Evolutionary conservation across 1,140 invertebrate species (phyloP), one percentile per base, ranked within the genome.

Genomic region (Nymphalis io): DNA sequence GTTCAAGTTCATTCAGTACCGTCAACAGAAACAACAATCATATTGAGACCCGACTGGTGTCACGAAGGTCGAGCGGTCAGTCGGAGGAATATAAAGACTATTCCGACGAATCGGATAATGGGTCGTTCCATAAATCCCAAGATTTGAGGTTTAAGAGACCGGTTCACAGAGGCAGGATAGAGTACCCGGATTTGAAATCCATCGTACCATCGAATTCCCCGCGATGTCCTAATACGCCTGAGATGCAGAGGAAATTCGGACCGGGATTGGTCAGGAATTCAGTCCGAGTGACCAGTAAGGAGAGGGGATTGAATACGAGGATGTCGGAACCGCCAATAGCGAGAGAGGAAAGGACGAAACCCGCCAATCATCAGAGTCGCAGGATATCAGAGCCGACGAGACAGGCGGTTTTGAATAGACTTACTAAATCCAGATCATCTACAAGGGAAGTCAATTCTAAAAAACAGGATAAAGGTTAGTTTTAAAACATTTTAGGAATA

Each of bases 1-100:
- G 92, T n/a, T 92, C 90, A 10, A 92, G 90, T 68, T 92, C 91
- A 1, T 92, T 92, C 51, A 92, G 84, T 61, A 90, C 88, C 3
- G 92, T 92, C 6, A 92, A 90, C 61, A 91, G 83, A 68, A 92
- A 91, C 40, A 90, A 90, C 44, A 90, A 91, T 62, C 82, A 82
- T 59, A 68, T 89, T 5, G 87, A 89, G 8, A 67, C 75, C 0
- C 76, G 82, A 62, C 70, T 84, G 20, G 71, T 60, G 0, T 84
- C 81, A 0, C 75, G 85, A 57, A 60, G 87, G 48, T 83, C 83
- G 0, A 88, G 86, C 42, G 84, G 85, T 1, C 82, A 89, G 40
- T 88, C 86, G 0, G 85, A 85, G 16, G 85, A 87, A 21, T 87
- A 86, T 57, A 88, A 87, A 66, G 81, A 90, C 60, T 83, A 81